Percentiles rank a stretch among this genome's conserved stretches.
Evolutionary conservation across 2,888 invertebrate genomes (phyloP).

Genomic region (Tromatobia lineatoria): DNA sequence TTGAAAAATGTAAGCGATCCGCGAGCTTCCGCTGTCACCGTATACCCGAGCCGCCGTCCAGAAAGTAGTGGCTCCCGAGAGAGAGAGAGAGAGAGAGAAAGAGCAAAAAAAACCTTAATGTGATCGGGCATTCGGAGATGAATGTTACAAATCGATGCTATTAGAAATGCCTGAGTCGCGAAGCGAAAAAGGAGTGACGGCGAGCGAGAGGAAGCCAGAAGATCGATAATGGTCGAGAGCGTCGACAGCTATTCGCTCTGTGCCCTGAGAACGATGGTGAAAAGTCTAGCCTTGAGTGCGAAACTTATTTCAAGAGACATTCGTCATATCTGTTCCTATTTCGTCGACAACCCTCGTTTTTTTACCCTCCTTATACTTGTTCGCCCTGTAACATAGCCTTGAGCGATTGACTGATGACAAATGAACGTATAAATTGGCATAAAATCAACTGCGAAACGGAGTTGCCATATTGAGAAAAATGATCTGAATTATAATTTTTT

Average conservation of each 20-base stretch:
- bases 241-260: constrained; percentile 68
- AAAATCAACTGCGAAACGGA: constrained; percentile 10
- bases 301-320: constrained; percentile 72
- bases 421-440: constrained; percentile 9
- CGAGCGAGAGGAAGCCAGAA: constrained; percentile 32
- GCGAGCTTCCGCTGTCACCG: constrained; percentile 70
- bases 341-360: constrained; percentile 32
- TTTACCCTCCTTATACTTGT: background rate
- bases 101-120: constrained; percentile 49
- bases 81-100: constrained; percentile 21
- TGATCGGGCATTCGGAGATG: constrained; percentile 69
- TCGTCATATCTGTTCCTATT: constrained; percentile 70
- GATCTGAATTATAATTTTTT: background rate
- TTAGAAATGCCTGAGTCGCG: constrained; percentile 66
- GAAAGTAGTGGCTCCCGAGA: constrained; percentile 13
- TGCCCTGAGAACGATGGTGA: constrained; percentile 57
- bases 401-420: constrained; percentile 59
- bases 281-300: constrained; percentile 55
- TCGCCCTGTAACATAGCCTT: constrained; percentile 31
- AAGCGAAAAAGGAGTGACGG: constrained; percentile 57
- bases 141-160: constrained; percentile 78
- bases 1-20: constrained; percentile 76
- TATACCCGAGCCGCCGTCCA: constrained; percentile 21
- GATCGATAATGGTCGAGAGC: constrained; percentile 64
- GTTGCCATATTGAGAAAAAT: constrained; percentile 1